Base-by-base conservation (phyloP, 2,888 invertebrate genomes). In the Andrena hattorfiana region DNA sequence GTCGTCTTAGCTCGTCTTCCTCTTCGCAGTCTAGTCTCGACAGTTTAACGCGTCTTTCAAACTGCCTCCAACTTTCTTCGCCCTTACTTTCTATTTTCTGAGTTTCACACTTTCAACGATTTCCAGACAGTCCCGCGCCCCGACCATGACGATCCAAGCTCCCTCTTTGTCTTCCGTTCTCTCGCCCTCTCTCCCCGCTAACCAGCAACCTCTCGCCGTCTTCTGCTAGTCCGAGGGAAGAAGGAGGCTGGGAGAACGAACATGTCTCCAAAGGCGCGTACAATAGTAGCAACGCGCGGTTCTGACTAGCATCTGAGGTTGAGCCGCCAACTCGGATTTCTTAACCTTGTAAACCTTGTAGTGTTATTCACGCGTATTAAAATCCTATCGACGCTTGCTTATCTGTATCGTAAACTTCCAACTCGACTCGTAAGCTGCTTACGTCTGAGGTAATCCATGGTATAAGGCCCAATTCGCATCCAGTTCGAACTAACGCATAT, bases 381-480 rank as follows among this genome's bases (percentile, higher is more conserved):
- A 70, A 76, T 71, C 66, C 49, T 81, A 66, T 73, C 60, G 35
- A 76, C 82, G 69, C 60, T 66, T 60, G 64, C 63, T 62, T 16
- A 67, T 77, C 76, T 70, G 81, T 70, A 79, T 78, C 83, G 78
- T 75, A 74, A 71, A 76, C 81, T 88, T 71, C 66, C 66, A 74
- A 76, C 81, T 88, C 70, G 87, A 60, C 78, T 85, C 74, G 78
- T 84, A 85, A 88, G 85, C 87, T 84, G 86, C 85, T 84, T 86
- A 85, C 81, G 83, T 83, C 86, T 89, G 88, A 88, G 89, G 88
- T 88, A 88, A 88, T 88, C 87, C 89, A 84, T 87, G 87, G 87
- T 88, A 88, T 88, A 88, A 88, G 88, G 88, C 88, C 89, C 88
- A 88, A 88, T 86, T 88, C 85, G 85, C 85, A 87, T 88, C 89